phyloP scores from a whole-genome alignment of 2,888 invertebrate species.

The Cacoxenus indagator region DNA sequence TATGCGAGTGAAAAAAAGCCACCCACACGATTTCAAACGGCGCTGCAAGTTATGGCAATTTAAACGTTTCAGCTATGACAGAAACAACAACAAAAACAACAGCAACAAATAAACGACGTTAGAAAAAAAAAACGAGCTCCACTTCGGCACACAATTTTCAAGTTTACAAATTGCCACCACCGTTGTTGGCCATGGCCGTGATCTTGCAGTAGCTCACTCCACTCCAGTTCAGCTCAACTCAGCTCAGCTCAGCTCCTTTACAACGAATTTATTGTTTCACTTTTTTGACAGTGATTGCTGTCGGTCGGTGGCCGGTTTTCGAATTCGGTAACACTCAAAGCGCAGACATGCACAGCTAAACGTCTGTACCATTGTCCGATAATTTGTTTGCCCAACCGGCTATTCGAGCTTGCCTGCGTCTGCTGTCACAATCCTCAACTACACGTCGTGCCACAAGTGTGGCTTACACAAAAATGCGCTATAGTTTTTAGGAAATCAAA shows the following conservation, averaged over 20 bases:
- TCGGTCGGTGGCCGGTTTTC: conserved; percentile 5
- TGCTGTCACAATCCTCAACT: conserved; percentile 26
- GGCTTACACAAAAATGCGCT: background rate
- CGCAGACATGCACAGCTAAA: background rate
- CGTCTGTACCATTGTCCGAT: background rate
- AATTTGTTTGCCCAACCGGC: conserved; percentile 3
- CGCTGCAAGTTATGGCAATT: background rate
- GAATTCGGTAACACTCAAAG: background rate
- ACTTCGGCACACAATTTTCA: background rate
- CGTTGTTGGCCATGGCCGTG: conserved; percentile 39
- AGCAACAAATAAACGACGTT: background rate
- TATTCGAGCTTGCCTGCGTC: conserved; percentile 27
- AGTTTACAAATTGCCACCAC: conserved; percentile 5
- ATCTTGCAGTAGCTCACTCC: conserved; percentile 27
- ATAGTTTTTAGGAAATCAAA: conserved; percentile 12
- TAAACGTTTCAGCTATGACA: too few relatives aligned
- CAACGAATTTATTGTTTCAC: background rate
- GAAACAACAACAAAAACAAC: background rate
- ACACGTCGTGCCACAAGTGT: background rate
- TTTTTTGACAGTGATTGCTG: conserved; percentile 7
- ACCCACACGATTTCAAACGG: conserved; percentile 39
- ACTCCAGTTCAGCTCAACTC: conserved; percentile 22
- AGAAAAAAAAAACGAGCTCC: background rate
- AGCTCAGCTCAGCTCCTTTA: conserved; percentile 33
- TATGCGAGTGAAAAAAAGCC: background rate